These are phyloP conservation scores for Calyptomena viridis DNA, from an alignment of 2,113 vertebrate genomes.

Conservation along the genomic window DNA sequence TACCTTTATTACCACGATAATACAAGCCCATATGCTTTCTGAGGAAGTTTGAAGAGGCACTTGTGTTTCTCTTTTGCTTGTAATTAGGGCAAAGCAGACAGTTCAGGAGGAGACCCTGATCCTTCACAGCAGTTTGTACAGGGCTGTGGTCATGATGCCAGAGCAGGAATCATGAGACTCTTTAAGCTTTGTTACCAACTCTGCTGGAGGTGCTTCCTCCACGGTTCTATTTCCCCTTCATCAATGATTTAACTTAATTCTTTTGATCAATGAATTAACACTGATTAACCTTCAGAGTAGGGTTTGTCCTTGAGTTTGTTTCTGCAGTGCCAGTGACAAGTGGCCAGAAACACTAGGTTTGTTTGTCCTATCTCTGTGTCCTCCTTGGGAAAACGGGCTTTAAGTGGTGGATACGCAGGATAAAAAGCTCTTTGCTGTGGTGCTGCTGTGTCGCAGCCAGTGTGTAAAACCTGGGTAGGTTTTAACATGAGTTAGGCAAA, in stretches of 20 bases:
- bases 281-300: background rate
- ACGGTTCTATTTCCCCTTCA: background rate
- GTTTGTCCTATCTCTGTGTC: background rate
- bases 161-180: background rate
- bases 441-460: background rate
- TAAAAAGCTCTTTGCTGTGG: background rate
- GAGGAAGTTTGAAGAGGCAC: background rate
- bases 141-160: background rate
- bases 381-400: background rate
- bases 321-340: background rate
- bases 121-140: background rate
- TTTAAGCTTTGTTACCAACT: background rate
- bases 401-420: background rate
- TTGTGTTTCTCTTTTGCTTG: background rate
- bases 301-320: background rate
- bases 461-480: background rate
- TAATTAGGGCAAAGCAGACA: background rate
- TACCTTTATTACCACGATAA: background rate
- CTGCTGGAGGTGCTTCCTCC: background rate
- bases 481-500: background rate
- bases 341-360: background rate
- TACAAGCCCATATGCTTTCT: background rate
- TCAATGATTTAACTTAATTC: background rate
- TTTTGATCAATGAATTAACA: background rate
- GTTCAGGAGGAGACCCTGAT: background rate